These are phyloP conservation scores for Lithosia quadra DNA, from an alignment of 2,888 invertebrate species.

Conservation along the genomic window DNA sequence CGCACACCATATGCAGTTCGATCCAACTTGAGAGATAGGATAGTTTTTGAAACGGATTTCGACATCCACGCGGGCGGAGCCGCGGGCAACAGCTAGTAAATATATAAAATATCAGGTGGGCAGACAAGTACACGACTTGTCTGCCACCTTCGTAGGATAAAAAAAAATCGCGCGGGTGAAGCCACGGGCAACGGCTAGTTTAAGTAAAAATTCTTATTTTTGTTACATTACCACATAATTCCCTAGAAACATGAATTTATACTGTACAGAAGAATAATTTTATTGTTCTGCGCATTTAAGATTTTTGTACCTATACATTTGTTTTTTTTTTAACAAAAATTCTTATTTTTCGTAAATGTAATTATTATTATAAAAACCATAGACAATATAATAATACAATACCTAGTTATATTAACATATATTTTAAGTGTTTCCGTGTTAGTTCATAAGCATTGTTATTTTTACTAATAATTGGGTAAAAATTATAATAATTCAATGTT, in stretches of 20 bases:
- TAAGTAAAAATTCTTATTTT: too few relatives aligned
- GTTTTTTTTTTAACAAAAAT: neutral
- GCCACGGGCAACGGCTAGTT: too few relatives aligned
- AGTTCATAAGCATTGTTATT: constrained; percentile 1
- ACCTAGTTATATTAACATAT: neutral
- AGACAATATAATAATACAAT: neutral
- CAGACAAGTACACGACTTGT: too few relatives aligned
- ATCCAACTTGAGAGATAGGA: too few relatives aligned
- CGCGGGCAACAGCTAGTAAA: too few relatives aligned
- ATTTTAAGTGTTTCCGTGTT: constrained; percentile 2
- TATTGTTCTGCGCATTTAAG: neutral
- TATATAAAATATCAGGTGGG: too few relatives aligned
- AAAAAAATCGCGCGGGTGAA: too few relatives aligned
- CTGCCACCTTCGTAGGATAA: too few relatives aligned
- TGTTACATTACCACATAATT: neutral
- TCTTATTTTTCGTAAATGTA: neutral
- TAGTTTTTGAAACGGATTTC: too few relatives aligned
- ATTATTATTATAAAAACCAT: neutral
- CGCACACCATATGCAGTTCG: too few relatives aligned
- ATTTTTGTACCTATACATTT: neutral
- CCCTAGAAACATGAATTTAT: neutral
- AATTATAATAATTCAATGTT: neutral
- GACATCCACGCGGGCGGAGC: too few relatives aligned
- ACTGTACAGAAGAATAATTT: too few relatives aligned
- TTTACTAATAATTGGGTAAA: neutral